These are phyloP conservation scores for Stegana nigrithorax DNA, from an alignment of 2,888 invertebrate genomes.

Conservation along the genomic window DNA sequence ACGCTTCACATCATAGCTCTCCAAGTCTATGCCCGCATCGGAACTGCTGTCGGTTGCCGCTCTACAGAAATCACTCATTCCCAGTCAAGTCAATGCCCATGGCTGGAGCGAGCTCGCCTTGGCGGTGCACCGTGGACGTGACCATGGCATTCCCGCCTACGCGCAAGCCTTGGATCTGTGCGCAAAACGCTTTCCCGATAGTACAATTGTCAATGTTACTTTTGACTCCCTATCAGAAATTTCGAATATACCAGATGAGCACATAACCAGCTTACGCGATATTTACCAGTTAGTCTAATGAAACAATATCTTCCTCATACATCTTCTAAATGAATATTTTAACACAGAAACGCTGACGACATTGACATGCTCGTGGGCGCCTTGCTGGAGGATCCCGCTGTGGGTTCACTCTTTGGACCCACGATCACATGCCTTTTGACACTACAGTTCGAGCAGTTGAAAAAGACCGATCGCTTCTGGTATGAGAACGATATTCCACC, in stretches of 20 bases:
- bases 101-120: slow-evolving; percentile 71
- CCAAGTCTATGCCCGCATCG: slow-evolving; percentile 73
- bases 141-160: slow-evolving; percentile 85
- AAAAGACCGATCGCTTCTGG: slow-evolving; percentile 93
- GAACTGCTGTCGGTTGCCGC: slow-evolving; percentile 76
- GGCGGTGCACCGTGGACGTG: slow-evolving; percentile 76
- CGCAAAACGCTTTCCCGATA: slow-evolving; percentile 50
- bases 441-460: slow-evolving; percentile 83
- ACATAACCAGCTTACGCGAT: slow-evolving; percentile 75
- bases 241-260: slow-evolving; percentile 68
- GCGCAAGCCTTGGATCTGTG: slow-evolving; percentile 77
- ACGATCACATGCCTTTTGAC: slow-evolving; percentile 90
- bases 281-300: slow-evolving; percentile 75
- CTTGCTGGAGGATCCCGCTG: slow-evolving; percentile 81
- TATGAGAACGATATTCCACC: slow-evolving; percentile 95
- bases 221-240: slow-evolving; percentile 54
- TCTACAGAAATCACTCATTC: slow-evolving; percentile 65
- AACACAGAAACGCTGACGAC: slow-evolving; percentile 76
- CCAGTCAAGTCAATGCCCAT: slow-evolving; percentile 68
- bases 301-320: not conserved
- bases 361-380: slow-evolving; percentile 88
- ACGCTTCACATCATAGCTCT: slow-evolving; percentile 68
- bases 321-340: not conserved
- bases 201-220: slow-evolving; percentile 51
- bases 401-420: slow-evolving; percentile 87